Evolutionary conservation across 1,140 invertebrate genomes (phyloP), one percentile per base, ranked within the genome.

Genomic region (Drosophila malerkotliana): DNA sequence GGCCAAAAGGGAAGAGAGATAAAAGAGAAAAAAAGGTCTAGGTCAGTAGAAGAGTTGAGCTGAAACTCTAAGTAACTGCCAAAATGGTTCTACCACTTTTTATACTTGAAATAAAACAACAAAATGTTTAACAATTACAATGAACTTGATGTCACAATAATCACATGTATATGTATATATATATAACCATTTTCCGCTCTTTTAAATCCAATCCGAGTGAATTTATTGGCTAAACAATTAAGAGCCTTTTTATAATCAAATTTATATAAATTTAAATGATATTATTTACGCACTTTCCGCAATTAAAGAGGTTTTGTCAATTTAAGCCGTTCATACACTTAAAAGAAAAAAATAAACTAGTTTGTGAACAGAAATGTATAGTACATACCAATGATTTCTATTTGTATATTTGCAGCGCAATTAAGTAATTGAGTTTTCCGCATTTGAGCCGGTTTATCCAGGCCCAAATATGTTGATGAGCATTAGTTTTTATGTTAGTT

Each of bases 311-410:
- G 1, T 44, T 21, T 52, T 18, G 34, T 41, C 47, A 67, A 44
- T 64, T 67, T 67, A 26, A 64, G 41, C 34, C 60, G 63, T 32
- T 26, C 63, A 21, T 67, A 64, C 63, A 67, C 63, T 67, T 67
- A 64, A 67, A 67, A 67, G 63, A 64, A 67, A 67, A 49, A 64
- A 67, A 67, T 53, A 64, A 67, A 67, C 63, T 67, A 64, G 60
- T 67, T 67, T 67, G 63, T 44, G 60, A 63, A 67, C 18, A 67
- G 63, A 64, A 52, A 64, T 67, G 63, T 67, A 32, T 52, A 24
- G 63, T 67, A 67, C 63, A 64, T 67, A 64, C 63, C 63, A 64
- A 64, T 67, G 63, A 67, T 67, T 67, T 67, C 63, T 67, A 67
- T 64, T 67, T 67, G 63, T 67, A 62, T 67, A 64, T 67, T 52